Evolutionary conservation across 2,888 invertebrate species (phyloP), one percentile per base, ranked within the genome.

Genomic region (Drosophila putrida): DNA sequence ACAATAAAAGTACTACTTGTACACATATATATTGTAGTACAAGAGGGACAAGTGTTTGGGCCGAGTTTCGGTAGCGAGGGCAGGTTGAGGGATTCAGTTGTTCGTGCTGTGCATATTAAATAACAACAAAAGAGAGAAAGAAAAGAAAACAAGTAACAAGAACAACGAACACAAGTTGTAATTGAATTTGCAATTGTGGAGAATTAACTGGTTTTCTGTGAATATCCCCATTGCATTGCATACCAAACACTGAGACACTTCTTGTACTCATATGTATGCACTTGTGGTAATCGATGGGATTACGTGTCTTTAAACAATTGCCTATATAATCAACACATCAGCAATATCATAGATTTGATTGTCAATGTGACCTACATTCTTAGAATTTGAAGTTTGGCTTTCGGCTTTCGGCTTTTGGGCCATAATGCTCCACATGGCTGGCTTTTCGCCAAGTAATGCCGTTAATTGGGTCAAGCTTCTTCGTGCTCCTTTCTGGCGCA

Each of bases 91-190:
- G 31, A 13, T 6, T 15, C 31, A 62, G 77, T 70, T 82, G 83
- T 54, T 57, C 80, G 84, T 83, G 82, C 72, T 71, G 57, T 79
- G 82, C 82, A 83, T 83, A 68, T 83, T 71, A 69, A 86, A 70
- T 86, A 77, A 71, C 67, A 62, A 67, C 57, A 64, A 55, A 38
- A 82, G 64, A 78, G 68, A 59, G 9, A 6, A 33, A 13, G 9
- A 47, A 31, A n/a, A 58, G 53, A 64, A 51, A 25, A 51, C 51
- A 57, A 53, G 33, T 43, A 31, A 54, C 25, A 25, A 55, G 43
- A 54, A 35, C 60, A 54, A 35, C 60, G 27, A 28, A 43, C 43
- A 71, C 47, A 66, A 68, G 71, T 74, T 71, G 68, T 76, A 79
- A 83, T 74, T 81, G 55, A 61, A 69, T 78, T 75, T 69, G 63